phyloP scores from a whole-genome alignment of 2,888 invertebrate genomes.

The Toxonevra muliebris region DNA sequence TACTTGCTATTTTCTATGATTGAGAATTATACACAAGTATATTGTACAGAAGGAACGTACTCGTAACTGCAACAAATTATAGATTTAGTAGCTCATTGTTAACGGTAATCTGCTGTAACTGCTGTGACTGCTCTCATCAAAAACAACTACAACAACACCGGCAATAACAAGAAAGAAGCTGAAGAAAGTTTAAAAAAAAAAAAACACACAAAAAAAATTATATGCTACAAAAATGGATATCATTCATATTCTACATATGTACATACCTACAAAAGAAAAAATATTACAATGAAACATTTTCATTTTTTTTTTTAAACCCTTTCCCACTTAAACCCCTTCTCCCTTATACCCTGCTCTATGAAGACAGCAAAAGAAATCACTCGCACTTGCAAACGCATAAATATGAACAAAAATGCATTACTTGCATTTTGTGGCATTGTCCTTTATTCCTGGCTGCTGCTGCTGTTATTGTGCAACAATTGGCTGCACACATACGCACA shows the following conservation, averaged over 20 bases:
- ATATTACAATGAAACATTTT: neutral
- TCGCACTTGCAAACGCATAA: conserved; percentile 13
- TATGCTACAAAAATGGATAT: neutral
- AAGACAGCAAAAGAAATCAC: neutral
- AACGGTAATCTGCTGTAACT: no score
- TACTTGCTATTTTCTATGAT: no score
- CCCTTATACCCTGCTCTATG: neutral
- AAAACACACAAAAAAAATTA: conserved; percentile 18
- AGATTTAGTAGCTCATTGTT: no score
- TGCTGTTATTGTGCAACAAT: conserved; percentile 34
- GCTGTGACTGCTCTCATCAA: neutral
- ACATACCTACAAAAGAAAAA: conserved; percentile 8
- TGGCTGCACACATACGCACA: conserved; percentile 23
- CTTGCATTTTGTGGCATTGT: conserved; percentile 34
- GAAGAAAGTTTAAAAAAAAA: conserved; percentile 14
- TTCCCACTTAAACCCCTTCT: no score
- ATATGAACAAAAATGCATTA: conserved; percentile 32
- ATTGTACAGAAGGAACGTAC: no score
- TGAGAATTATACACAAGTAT: no score
- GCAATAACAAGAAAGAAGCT: conserved; percentile 16
- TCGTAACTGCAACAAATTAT: no score
- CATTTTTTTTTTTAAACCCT: no score
- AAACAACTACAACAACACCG: conserved; percentile 24
- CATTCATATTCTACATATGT: conserved; percentile 27
- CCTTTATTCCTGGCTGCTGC: neutral